Conservation (phyloP, 2,888 invertebrate genomes). For the Hedychridium roseum region DNA sequence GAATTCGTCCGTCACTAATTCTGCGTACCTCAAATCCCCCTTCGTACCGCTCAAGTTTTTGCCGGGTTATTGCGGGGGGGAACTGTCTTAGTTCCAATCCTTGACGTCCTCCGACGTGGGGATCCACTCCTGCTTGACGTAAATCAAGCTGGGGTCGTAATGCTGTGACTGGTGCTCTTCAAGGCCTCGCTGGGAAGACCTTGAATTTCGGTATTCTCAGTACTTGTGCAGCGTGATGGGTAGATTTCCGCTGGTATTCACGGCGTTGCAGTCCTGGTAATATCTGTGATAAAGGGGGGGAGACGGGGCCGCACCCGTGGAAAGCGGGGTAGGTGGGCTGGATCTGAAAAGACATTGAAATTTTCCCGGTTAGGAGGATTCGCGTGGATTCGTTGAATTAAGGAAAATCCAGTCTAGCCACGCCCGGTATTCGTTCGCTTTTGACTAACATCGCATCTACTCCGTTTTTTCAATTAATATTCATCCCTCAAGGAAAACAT, state of each 20-base stretch:
- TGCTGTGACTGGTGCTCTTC: constrained; percentile 40
- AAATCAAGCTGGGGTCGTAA: constrained; percentile 53
- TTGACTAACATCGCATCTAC: no score
- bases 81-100: constrained; percentile 50
- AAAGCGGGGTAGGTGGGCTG: constrained; percentile 59
- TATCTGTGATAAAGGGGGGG: constrained; percentile 59
- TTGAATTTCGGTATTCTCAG: constrained; percentile 63
- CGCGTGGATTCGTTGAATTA: neutral
- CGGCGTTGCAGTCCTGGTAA: constrained; percentile 61
- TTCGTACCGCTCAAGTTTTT: no score
- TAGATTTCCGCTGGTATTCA: constrained; percentile 59
- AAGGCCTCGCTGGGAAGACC: constrained; percentile 54
- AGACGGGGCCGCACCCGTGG: constrained; percentile 58
- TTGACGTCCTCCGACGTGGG: constrained; percentile 53
- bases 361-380: neutral
- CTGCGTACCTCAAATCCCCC: no score
- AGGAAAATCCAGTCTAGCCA: neutral
- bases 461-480: no score
- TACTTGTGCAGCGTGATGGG: constrained; percentile 62
- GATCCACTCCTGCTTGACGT: constrained; percentile 61
- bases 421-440: no score
- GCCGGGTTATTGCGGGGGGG: no score
- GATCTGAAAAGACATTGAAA: constrained; percentile 43
- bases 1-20: no score
- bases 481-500: no score